Percentiles rank a stretch among this genome's conserved stretches.
These are phyloP conservation scores for Harpalus rubripes DNA, from an alignment of 2,888 invertebrate genomes.

Conservation along the genomic window DNA sequence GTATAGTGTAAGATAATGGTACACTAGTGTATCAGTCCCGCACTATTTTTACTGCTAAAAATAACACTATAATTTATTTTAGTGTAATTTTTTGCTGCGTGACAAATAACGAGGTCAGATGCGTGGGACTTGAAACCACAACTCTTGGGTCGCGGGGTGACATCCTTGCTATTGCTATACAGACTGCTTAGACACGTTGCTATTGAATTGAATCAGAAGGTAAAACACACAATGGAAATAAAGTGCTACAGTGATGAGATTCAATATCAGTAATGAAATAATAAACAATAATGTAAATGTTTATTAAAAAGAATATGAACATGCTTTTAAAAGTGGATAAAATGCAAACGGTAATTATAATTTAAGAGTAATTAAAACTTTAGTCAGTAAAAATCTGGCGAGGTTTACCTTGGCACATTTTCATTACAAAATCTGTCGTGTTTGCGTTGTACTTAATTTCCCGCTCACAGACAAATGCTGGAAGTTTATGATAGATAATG, in stretches of 20 bases:
- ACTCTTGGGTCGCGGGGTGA: too few species aligned
- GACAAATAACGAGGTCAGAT: too few species aligned
- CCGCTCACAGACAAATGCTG: constrained; percentile 51
- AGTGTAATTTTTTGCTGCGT: too few species aligned
- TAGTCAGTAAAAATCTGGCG: constrained; percentile 36
- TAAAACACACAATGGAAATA: neutral
- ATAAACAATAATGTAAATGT: constrained; percentile 18
- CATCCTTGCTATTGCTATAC: too few species aligned
- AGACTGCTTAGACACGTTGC: too few species aligned
- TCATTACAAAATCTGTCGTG: constrained; percentile 57
- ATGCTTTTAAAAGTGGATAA: neutral
- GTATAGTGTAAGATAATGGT: too few species aligned
- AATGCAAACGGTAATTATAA: constrained; percentile 20
- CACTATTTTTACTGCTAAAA: too few species aligned
- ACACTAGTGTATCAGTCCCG: too few species aligned
- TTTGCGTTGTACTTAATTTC: constrained; percentile 52
- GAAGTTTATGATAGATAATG: constrained; percentile 62
- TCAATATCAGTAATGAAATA: neutral
- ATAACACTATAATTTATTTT: too few species aligned
- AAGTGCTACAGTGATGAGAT: too few species aligned
- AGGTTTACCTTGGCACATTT: constrained; percentile 50
- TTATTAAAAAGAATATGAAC: neutral
- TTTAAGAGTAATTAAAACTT: constrained; percentile 44
- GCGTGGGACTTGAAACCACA: too few species aligned
- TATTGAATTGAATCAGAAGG: too few species aligned